Percentiles rank a stretch among this genome's conserved stretches.
These are phyloP conservation scores for Chiloscyllium punctatum DNA, from an alignment of 2,797 vertebrate species.

Conservation along the genomic window DNA sequence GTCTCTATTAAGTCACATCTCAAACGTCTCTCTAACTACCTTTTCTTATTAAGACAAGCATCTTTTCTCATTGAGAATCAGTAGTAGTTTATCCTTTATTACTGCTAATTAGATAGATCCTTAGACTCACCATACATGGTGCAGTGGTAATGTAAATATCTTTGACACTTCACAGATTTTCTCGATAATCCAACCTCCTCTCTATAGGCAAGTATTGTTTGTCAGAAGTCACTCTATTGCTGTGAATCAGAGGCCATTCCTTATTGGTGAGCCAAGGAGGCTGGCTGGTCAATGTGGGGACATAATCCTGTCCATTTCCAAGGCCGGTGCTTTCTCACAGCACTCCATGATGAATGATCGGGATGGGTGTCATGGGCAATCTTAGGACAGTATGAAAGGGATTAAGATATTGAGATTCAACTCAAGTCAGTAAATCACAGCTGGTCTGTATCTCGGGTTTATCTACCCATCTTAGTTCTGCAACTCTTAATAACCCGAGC, in stretches of 20 bases:
- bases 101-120: too few relatives aligned
- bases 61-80: too few relatives aligned
- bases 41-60: too few relatives aligned
- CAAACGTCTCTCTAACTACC: too few relatives aligned
- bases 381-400: neutral
- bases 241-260: neutral
- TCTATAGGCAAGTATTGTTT: neutral
- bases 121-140: too few relatives aligned
- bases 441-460: neutral
- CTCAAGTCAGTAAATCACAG: neutral
- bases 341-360: neutral
- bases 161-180: too few relatives aligned
- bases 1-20: too few relatives aligned
- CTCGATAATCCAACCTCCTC: neutral
- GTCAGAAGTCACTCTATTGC: neutral
- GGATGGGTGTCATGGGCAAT: neutral
- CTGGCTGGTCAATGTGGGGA: neutral
- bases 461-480: neutral
- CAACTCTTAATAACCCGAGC: neutral
- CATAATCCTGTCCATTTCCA: neutral
- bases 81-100: too few relatives aligned
- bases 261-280: neutral
- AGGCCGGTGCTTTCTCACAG: neutral
- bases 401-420: too few relatives aligned
- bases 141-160: too few relatives aligned